phyloP scores from a whole-genome alignment of 2,797 vertebrate species.

The Onychomys torridus region DNA sequence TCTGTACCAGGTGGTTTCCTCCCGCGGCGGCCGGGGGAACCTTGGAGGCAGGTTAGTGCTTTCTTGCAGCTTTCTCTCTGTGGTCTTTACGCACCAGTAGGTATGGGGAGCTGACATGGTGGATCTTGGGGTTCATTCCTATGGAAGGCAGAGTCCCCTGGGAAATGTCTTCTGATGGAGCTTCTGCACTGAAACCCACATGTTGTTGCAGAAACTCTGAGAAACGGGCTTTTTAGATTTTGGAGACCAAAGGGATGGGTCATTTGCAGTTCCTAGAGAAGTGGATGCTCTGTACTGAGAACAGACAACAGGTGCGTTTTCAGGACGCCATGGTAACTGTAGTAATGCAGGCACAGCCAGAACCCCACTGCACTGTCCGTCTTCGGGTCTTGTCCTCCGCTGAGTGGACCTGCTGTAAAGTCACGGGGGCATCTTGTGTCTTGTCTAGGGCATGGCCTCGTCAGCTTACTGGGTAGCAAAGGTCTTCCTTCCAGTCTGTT shows the following conservation, averaged over 20 bases:
- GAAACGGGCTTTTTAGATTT: conserved; percentile 31
- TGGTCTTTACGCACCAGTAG: neutral
- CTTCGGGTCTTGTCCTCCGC: neutral
- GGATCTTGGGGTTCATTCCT: neutral
- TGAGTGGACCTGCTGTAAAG: neutral
- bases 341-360: neutral
- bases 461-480: neutral
- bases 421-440: neutral
- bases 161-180: neutral
- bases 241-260: neutral
- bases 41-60: conserved; percentile 78
- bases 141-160: neutral
- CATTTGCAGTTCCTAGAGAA: neutral
- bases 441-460: neutral
- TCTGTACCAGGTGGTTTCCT: conserved; percentile 63
- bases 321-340: neutral
- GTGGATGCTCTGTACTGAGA: neutral
- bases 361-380: neutral
- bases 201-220: conserved; percentile 15
- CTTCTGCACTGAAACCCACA: neutral
- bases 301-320: neutral
- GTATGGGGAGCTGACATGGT: neutral
- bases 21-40: conserved; percentile 59
- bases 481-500: neutral
- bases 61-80: neutral